Evolutionary conservation across 2,888 invertebrate species (phyloP).

Genomic region (Hybos culiciformis): DNA sequence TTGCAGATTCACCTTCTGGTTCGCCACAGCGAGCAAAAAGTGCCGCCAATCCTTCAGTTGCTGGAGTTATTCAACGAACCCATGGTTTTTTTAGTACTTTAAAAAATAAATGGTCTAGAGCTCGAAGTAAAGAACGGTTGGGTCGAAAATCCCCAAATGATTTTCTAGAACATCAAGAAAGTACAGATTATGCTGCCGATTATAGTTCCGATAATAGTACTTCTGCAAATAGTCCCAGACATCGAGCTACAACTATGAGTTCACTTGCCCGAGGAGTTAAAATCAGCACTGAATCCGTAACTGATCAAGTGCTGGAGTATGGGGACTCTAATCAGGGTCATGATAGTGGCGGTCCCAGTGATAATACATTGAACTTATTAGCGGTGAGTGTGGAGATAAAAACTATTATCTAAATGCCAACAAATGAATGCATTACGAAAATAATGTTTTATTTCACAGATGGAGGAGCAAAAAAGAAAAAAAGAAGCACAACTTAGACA

Average conservation of each 20-base stretch:
- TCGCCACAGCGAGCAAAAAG: conserved; percentile 39
- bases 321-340: too few relatives aligned
- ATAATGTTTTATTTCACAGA: conserved; percentile 24
- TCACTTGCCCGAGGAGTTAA: conserved; percentile 31
- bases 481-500: conserved; percentile 65
- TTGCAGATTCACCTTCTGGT: conserved; percentile 38
- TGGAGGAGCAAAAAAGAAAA: conserved; percentile 54
- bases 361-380: conserved; percentile 10
- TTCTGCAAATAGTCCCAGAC: conserved; percentile 64
- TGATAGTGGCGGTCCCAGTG: conserved; percentile 19
- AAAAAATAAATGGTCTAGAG: conserved; percentile 66
- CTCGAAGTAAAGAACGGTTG: conserved; percentile 53
- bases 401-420: too few relatives aligned
- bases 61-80: conserved; percentile 61
- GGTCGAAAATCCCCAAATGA: conserved; percentile 45
- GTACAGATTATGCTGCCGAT: conserved; percentile 64
- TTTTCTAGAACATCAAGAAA: conserved; percentile 42
- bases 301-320: conserved; percentile 9
- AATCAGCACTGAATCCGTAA: conserved; percentile 28
- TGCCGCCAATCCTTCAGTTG: conserved; percentile 45
- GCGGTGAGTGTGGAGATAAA: conserved; percentile 9
- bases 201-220: conserved; percentile 62
- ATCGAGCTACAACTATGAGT: conserved; percentile 43
- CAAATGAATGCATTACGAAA: not conserved
- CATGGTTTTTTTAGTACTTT: conserved; percentile 72